These are phyloP conservation scores for Callionymus lyra DNA, from an alignment of 2,113 vertebrate species.

Conservation along the genomic window DNA sequence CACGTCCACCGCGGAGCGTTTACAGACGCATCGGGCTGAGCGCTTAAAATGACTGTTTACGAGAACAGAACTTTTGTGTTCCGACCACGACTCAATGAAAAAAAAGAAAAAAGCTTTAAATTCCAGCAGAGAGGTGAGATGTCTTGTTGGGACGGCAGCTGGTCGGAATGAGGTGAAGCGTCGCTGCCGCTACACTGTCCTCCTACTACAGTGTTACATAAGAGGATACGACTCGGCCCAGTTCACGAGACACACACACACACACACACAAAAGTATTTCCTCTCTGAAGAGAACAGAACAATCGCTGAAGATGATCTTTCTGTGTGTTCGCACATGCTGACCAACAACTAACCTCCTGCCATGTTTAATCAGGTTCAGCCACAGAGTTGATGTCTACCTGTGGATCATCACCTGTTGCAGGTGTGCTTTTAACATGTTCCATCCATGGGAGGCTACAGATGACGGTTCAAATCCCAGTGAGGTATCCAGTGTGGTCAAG, in stretches of 20 bases:
- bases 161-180: conserved; percentile 43
- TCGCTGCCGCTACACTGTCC: conserved; percentile 19
- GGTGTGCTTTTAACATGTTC: too few relatives aligned
- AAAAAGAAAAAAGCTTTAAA: not conserved
- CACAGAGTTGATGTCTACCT: too few relatives aligned
- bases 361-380: too few relatives aligned
- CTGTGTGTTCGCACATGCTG: too few relatives aligned
- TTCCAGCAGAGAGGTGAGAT: conserved; percentile 31
- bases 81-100: too few relatives aligned
- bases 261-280: conserved; percentile 29
- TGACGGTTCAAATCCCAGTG: too few relatives aligned
- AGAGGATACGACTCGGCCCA: conserved; percentile 31
- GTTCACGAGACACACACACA: conserved; percentile 30
- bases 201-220: conserved; percentile 32
- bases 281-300: conserved; percentile 43
- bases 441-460: too few relatives aligned
- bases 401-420: too few relatives aligned
- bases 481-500: too few relatives aligned
- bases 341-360: too few relatives aligned
- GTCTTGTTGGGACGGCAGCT: conserved; percentile 27
- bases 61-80: too few relatives aligned
- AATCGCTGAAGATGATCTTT: too few relatives aligned
- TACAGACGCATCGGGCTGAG: conserved; percentile 3
- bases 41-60: conserved; percentile 18
- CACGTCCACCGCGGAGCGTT: conserved; percentile 22